Evolutionary conservation across 2,888 invertebrate genomes (phyloP).

Genomic region (Molorchus minor): DNA sequence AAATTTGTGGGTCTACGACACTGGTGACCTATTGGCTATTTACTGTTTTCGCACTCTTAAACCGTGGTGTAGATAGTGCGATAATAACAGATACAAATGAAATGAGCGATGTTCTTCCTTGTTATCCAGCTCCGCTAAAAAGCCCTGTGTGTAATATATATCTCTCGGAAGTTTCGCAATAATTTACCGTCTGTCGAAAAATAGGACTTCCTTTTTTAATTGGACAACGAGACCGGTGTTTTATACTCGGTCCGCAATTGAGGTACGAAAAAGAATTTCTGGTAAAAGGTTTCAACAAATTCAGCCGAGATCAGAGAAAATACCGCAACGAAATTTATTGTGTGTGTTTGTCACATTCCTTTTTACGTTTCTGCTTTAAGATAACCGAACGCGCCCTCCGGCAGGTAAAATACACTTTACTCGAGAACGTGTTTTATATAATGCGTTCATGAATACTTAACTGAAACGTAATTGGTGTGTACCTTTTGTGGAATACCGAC

Average conservation of each 20-base stretch:
- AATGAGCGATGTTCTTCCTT: conserved; percentile 32
- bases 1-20: no score
- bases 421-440: background rate
- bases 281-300: conserved; percentile 16
- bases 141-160: conserved; percentile 42
- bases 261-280: conserved; percentile 24
- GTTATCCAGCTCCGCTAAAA: conserved; percentile 43
- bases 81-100: background rate
- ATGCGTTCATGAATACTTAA: background rate
- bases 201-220: conserved; percentile 45
- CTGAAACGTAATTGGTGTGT: no score
- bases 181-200: conserved; percentile 48
- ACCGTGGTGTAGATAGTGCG: background rate
- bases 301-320: conserved; percentile 19
- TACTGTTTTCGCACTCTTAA: no score
- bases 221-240: conserved; percentile 42
- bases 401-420: background rate
- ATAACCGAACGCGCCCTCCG: background rate
- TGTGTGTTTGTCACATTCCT: background rate
- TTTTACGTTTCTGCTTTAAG: background rate
- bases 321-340: conserved; percentile 15
- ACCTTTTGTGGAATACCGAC: no score
- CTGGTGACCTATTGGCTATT: no score
- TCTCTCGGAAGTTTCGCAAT: conserved; percentile 42
- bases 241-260: conserved; percentile 24